phyloP scores from a whole-genome alignment of 2,113 vertebrate genomes.

The Elachura formosa region DNA sequence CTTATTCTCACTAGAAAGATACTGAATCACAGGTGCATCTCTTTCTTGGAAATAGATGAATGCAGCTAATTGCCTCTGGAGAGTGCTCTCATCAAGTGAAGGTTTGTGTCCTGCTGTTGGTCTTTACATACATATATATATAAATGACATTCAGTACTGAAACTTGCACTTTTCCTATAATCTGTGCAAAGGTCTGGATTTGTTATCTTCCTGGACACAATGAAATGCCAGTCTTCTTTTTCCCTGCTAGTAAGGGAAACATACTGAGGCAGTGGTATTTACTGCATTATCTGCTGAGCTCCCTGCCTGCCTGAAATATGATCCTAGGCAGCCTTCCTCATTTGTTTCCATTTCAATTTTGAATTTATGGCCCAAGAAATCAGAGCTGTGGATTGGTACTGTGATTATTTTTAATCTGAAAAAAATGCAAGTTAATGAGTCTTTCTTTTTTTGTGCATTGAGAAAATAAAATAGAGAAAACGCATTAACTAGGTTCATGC shows the following conservation, averaged over 20 bases:
- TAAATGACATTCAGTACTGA: neutral
- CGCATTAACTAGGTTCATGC: accelerated
- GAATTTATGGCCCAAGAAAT: neutral
- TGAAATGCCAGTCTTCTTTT: neutral
- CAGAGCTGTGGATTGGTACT: neutral
- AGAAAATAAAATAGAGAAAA: neutral
- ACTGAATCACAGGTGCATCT: neutral
- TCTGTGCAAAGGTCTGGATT: neutral
- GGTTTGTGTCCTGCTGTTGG: neutral
- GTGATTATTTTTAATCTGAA: neutral
- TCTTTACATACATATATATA: neutral
- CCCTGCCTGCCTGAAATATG: neutral
- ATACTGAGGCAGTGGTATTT: neutral
- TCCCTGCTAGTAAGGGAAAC: neutral
- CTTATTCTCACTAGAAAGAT: neutral
- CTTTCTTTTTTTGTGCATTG: neutral
- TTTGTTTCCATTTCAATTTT: neutral
- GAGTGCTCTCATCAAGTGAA: neutral
- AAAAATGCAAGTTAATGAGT: neutral
- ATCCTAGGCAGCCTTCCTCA: neutral
- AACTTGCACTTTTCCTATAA: neutral
- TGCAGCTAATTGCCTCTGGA: neutral
- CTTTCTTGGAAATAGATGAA: neutral
- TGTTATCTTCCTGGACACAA: neutral
- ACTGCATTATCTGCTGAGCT: neutral